Conservation (phyloP, 2,888 invertebrate species). For the Sesia bembeciformis region DNA sequence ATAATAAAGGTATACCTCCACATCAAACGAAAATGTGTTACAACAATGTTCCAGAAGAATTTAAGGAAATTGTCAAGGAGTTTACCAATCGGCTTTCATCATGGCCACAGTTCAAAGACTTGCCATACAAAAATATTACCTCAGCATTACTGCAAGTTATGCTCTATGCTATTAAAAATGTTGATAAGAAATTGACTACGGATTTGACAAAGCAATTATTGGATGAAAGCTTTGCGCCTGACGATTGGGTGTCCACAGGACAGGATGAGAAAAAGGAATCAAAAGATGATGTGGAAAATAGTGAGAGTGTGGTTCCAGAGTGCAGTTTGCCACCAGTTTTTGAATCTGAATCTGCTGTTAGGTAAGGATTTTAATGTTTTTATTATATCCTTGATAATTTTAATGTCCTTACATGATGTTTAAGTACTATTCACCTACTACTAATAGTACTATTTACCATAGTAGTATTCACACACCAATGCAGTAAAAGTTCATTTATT, state of each 20-base stretch:
- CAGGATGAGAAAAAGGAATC: slow-evolving; percentile 25
- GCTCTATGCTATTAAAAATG: slow-evolving; percentile 75
- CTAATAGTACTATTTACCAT: too few relatives aligned
- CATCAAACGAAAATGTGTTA: slow-evolving; percentile 54
- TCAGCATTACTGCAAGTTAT: slow-evolving; percentile 82
- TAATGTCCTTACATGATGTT: background rate
- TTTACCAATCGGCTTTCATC: slow-evolving; percentile 76
- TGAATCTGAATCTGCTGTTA: slow-evolving; percentile 74
- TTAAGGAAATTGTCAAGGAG: slow-evolving; percentile 76
- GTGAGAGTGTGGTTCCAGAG: slow-evolving; percentile 14
- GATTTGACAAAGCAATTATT: slow-evolving; percentile 75
- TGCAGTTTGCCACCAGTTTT: slow-evolving; percentile 76
- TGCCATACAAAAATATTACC: slow-evolving; percentile 80
- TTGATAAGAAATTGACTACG: slow-evolving; percentile 71
- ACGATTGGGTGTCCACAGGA: slow-evolving; percentile 37
- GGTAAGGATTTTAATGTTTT: slow-evolving; percentile 29
- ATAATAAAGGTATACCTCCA: slow-evolving; percentile 47
- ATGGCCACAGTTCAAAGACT: slow-evolving; percentile 86
- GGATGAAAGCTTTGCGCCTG: slow-evolving; percentile 76
- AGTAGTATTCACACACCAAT: too few relatives aligned
- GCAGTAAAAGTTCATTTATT: too few relatives aligned
- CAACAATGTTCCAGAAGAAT: slow-evolving; percentile 72
- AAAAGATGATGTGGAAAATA: slow-evolving; percentile 22
- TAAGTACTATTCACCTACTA: too few relatives aligned
- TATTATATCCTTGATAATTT: background rate